Evolutionary conservation across 2,888 invertebrate genomes (phyloP), one percentile per base, ranked within the genome.

Genomic region (Rugalucina vietnamica): DNA sequence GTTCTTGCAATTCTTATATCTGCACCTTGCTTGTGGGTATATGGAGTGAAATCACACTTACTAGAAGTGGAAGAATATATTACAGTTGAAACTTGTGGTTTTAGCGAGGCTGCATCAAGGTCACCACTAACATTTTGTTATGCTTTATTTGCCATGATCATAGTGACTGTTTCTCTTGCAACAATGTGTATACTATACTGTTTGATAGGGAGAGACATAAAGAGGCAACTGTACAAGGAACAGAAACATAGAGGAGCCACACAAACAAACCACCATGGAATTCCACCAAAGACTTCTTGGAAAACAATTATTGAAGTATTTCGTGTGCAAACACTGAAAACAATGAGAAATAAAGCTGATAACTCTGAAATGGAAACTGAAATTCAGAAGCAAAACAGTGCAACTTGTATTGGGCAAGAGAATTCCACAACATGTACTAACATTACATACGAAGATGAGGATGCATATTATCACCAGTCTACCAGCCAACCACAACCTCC

Each of bases 1-100:
- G 21, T 75, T 27, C 36, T 79, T 3, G 79, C 83, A 0, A 37
- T 81, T 18, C 1, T 84, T 0, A 32, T 90, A 18, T 77, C 86
- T 0, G 57, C 88, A n/a, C 90, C 90, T 14, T 4, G 4, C 54
- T 82, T 81, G 24, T 32, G 43, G 18, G 78, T 87, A 0, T 87
- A 87, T 72, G 78, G 76, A 21, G 84, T 87, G 21, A 49, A 82
- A 27, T n/a, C 14, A 21, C n/a, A 54, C n/a, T 10, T 60, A 34
- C n/a, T 75, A 21, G n/a, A n/a, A n/a, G n/a, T 57, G 10, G 36
- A 49, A 43, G 54, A 27, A 0, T 74, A 43, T 18, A 39, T 82
- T 0, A 72, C 74, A 1, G 86, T 60, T 1, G 49, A 49, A 43
- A 82, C 84, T 37, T 87, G 86, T 43, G 79, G 84, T 4, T 84